Percentiles rank a stretch among this genome's conserved stretches.
phyloP scores from a whole-genome alignment of 2,797 vertebrate genomes.

The Ctenosaura bakeri region DNA sequence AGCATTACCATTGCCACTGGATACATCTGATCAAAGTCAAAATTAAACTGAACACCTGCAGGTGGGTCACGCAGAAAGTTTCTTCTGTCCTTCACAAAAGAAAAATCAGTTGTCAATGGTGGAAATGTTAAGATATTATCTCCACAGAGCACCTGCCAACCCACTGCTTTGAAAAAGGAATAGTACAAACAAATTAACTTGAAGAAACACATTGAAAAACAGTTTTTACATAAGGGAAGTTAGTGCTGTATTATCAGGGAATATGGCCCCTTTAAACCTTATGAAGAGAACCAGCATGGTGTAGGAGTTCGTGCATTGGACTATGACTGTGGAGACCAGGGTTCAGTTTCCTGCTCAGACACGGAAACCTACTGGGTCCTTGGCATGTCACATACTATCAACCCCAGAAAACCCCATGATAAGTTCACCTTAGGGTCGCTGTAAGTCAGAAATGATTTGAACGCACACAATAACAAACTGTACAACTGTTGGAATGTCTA shows the following conservation, averaged over 20 bases:
- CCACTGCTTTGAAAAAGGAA: neutral
- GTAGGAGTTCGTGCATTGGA: too few relatives aligned
- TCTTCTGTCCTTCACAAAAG: constrained; percentile 89
- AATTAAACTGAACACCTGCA: constrained; percentile 95
- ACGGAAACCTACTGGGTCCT: too few relatives aligned
- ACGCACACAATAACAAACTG: neutral
- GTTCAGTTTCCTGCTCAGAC: too few relatives aligned
- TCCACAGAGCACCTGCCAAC: neutral
- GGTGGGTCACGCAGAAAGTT: constrained; percentile 97
- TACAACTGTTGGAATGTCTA: neutral
- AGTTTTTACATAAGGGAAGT: neutral
- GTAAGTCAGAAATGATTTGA: too few relatives aligned
- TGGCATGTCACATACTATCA: too few relatives aligned
- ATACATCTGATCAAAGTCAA: constrained; percentile 96
- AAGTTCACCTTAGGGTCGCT: too few relatives aligned
- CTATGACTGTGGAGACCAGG: too few relatives aligned
- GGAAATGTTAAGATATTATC: neutral
- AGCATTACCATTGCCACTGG: constrained; percentile 94
- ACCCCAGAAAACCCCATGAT: too few relatives aligned
- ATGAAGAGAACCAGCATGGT: too few relatives aligned
- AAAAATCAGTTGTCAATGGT: constrained; percentile 23
- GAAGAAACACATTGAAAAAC: neutral
- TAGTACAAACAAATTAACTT: neutral
- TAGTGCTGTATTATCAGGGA: neutral
- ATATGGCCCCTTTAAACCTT: neutral